These are phyloP conservation scores for Muntiacus muntjak DNA, from an alignment of 2,113 vertebrate genomes.

Conservation along the genomic window DNA sequence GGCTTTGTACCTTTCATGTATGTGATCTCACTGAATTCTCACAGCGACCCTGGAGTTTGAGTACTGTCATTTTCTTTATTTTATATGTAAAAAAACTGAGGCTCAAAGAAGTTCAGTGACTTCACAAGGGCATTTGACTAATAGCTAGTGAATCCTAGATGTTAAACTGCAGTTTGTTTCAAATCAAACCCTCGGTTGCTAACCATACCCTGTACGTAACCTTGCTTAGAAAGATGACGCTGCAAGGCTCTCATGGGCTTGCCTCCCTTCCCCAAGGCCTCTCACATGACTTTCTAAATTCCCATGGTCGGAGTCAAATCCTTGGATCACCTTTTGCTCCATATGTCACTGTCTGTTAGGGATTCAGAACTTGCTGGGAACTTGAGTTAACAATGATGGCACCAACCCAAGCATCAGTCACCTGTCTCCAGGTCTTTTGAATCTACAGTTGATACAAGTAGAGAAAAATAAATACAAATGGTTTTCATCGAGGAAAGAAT, in stretches of 20 bases:
- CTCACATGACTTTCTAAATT: background rate
- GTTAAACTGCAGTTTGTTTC: background rate
- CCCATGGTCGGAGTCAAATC: background rate
- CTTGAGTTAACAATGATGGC: background rate
- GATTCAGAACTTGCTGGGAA: background rate
- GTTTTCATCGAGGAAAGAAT: slow-evolving; percentile 15
- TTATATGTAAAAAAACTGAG: background rate
- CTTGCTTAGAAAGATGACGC: background rate
- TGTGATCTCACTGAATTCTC: background rate
- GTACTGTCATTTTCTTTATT: background rate
- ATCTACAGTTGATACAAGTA: slow-evolving; percentile 21
- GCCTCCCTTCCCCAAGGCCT: background rate
- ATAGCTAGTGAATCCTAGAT: background rate
- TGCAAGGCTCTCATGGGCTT: background rate
- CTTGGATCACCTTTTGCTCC: background rate
- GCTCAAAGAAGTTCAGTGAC: background rate
- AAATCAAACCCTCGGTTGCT: background rate
- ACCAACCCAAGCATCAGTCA: background rate
- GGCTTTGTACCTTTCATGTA: background rate
- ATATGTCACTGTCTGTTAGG: background rate
- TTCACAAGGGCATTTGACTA: background rate
- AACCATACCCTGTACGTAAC: background rate
- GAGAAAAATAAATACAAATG: background rate
- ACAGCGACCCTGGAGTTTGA: background rate
- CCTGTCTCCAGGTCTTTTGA: background rate